Evolutionary conservation across 2,113 vertebrate species (phyloP), one percentile per base, ranked within the genome.

Genomic region (Erythrocebus patas): DNA sequence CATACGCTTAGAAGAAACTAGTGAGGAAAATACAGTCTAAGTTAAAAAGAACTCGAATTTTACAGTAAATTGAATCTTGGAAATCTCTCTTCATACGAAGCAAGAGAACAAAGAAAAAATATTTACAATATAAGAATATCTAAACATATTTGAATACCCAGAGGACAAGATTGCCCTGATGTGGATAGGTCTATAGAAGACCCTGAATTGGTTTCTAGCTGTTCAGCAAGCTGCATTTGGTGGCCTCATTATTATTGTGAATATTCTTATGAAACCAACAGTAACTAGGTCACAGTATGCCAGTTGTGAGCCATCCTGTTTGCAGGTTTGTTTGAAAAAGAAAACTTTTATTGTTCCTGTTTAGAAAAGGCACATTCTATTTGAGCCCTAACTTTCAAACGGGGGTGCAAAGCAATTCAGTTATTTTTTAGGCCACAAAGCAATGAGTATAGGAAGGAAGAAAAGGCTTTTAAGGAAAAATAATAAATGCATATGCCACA

Each of bases 331-430:
- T 81, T 94, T 95, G 43, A 84, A 81, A 84, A 93, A 86, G 78
- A 89, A 95, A 96, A 85, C 14, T 93, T 79, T 91, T 89, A 97
- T 97, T 97, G 81, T 91, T 92, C 86, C 82, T 95, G 3, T 61
- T 78, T 85, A 91, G 52, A 93, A 97, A 97, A 95, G 80, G 30
- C 3, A 94, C 48, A 84, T 50, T 90, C 30, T 84, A n/a, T 70
- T 96, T 93, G 70, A 93, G 57, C n/a, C 73, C 38, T 87, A 38
- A 83, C 66, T 91, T 95, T 96, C 94, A 93, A 86, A 72, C 35
- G 88, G 61, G 35, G 43, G 66, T 84, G 38, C 61, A 96, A 91
- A 95, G 79, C n/a, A 93, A 86, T 95, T 96, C 50, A 86, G 25
- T 35, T 79, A 43, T 32, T 93, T 95, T 96, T 92, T 45, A 92